Percentiles rank a stretch among this genome's conserved stretches.
phyloP scores from a whole-genome alignment of 2,113 vertebrate genomes.

The Struthidea cinerea region DNA sequence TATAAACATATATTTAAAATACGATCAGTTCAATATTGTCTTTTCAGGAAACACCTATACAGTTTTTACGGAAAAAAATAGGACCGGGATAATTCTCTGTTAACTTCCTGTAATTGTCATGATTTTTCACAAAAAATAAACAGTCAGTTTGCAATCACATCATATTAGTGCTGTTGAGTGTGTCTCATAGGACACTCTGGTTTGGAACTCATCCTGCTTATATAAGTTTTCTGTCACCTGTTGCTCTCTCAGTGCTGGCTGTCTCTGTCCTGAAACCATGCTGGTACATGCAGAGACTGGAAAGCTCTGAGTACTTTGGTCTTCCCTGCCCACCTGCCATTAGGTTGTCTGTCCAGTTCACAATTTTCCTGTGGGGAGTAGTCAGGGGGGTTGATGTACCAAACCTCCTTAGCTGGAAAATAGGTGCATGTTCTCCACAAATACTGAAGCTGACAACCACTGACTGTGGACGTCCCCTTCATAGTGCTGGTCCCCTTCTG shows the following conservation, averaged over 20 bases:
- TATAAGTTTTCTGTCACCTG: neutral
- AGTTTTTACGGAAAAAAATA: neutral
- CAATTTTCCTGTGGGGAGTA: rapidly evolving
- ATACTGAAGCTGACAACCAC: neutral
- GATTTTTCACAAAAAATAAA: neutral
- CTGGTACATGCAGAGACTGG: neutral
- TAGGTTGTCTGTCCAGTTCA: neutral
- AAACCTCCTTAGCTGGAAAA: neutral
- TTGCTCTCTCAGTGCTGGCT: neutral
- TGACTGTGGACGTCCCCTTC: neutral
- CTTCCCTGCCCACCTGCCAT: neutral
- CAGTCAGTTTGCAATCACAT: neutral
- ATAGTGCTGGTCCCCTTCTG: neutral
- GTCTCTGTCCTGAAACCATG: neutral
- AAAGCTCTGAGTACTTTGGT: neutral
- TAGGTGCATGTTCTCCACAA: neutral
- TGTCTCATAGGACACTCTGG: neutral
- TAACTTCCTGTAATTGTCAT: neutral
- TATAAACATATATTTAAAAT: slow-evolving; percentile 33
- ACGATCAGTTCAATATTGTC: neutral
- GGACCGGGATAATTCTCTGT: neutral
- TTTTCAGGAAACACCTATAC: neutral
- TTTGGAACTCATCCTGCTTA: neutral
- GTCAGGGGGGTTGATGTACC: neutral
- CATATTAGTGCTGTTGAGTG: neutral